Evolutionary conservation across 92 coral and sea anemone genomes (phyloP).

Genomic region (Epizoanthus scotinus): DNA sequence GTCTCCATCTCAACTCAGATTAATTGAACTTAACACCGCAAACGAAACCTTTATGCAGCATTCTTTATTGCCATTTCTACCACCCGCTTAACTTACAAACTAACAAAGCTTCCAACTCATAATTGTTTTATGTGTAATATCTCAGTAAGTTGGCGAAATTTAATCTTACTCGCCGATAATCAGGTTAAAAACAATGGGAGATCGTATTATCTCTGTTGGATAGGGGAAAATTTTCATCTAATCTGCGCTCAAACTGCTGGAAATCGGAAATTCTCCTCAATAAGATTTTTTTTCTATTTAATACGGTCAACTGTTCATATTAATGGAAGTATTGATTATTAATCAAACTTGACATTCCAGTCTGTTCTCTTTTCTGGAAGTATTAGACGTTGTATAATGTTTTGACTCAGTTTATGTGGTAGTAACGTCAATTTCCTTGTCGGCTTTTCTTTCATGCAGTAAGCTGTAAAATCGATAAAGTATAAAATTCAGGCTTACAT

Average conservation of each 20-base stretch:
- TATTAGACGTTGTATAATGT: no score
- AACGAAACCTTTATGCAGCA: background rate
- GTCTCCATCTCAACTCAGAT: background rate
- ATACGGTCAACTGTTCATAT: background rate
- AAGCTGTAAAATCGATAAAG: no score
- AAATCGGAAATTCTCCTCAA: conserved; percentile 35
- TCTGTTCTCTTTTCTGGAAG: no score
- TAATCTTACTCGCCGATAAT: background rate
- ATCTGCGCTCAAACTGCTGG: conserved; percentile 37
- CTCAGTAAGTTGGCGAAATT: no score
- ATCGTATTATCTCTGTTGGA: conserved; percentile 19
- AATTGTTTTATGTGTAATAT: no score
- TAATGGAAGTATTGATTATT: background rate
- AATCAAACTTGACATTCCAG: background rate
- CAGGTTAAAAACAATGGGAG: background rate
- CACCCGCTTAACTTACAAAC: background rate
- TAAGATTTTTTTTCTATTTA: conserved; percentile 16
- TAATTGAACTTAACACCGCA: background rate
- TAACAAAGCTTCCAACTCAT: no score
- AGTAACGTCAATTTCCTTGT: no score
- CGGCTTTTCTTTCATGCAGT: no score
- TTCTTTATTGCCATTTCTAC: background rate
- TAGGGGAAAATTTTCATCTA: conserved; percentile 1
- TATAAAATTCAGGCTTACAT: no score
- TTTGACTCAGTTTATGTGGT: no score